These are phyloP conservation scores for Campylomormyrus tamandua DNA, from an alignment of 2,113 vertebrate genomes.

Conservation along the genomic window DNA sequence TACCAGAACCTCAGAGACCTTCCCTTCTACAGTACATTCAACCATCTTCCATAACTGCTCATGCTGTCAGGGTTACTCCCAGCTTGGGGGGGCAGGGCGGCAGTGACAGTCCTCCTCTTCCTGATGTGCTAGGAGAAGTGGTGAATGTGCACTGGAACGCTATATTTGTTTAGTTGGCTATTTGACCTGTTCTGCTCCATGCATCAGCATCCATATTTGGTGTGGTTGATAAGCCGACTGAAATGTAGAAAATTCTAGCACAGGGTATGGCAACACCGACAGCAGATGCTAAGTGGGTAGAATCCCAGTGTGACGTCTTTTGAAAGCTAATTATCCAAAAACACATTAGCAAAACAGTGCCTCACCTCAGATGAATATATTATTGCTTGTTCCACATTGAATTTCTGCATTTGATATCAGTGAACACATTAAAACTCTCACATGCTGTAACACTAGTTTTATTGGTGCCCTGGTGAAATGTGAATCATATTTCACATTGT, in stretches of 20 bases:
- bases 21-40: background rate
- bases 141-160: background rate
- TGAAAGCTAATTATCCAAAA: slow-evolving; percentile 9
- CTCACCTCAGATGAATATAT: background rate
- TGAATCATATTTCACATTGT: background rate
- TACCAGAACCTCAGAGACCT: background rate
- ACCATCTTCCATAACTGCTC: background rate
- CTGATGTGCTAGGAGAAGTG: background rate
- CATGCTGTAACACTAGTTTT: background rate
- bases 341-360: background rate
- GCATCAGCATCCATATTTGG: background rate
- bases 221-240: background rate
- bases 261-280: background rate
- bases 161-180: background rate
- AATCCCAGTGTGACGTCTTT: background rate
- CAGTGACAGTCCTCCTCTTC: background rate
- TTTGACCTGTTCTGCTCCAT: background rate
- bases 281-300: background rate
- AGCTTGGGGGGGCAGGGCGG: background rate
- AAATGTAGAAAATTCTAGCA: background rate
- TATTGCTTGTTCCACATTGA: background rate
- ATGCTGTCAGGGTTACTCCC: background rate
- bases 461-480: background rate
- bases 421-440: background rate
- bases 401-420: background rate